A percentile compares a stretch with the other conserved stretches of the same genome.
phyloP scores from a whole-genome alignment of 1,140 invertebrate species.

The Pectinophora gossypiella region DNA sequence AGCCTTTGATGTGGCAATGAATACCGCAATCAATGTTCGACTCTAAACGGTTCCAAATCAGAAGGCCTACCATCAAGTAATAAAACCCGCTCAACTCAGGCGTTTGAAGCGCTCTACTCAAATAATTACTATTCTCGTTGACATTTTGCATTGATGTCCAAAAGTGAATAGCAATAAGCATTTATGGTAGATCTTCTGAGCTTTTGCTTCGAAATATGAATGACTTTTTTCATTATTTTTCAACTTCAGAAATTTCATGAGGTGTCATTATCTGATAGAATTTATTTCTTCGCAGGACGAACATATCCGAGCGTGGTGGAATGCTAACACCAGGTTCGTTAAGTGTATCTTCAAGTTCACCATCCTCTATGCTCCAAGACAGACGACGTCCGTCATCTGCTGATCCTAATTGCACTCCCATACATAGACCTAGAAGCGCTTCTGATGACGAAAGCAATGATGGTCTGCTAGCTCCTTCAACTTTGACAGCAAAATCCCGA shows the following conservation, averaged over 20 bases:
- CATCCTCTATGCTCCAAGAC: slow-evolving; percentile 62
- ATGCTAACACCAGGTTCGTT: slow-evolving; percentile 62
- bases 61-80: too few species aligned
- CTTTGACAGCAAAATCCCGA: slow-evolving; percentile 53
- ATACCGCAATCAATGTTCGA: background rate
- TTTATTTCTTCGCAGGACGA: slow-evolving; percentile 42
- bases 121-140: too few species aligned
- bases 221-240: too few species aligned
- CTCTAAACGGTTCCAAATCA: too few species aligned
- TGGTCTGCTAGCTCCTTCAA: slow-evolving; percentile 50
- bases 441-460: slow-evolving; percentile 65
- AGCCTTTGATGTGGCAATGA: slow-evolving; percentile 3
- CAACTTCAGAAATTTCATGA: background rate
- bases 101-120: too few species aligned
- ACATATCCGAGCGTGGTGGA: slow-evolving; percentile 53
- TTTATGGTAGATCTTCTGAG: too few species aligned
- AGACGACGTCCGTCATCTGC: slow-evolving; percentile 51
- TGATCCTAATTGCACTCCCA: slow-evolving; percentile 40
- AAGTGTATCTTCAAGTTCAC: slow-evolving; percentile 62
- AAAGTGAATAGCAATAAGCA: too few species aligned
- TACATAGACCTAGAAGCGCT: slow-evolving; percentile 56
- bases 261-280: slow-evolving; percentile 1
- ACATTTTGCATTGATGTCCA: too few species aligned
- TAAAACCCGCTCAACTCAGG: too few species aligned
- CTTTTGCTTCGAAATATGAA: too few species aligned